Percentiles rank a stretch among this genome's conserved stretches.
These are phyloP conservation scores for Phalacrocorax brasilianus DNA, from an alignment of 2,113 vertebrate species.

Conservation along the genomic window DNA sequence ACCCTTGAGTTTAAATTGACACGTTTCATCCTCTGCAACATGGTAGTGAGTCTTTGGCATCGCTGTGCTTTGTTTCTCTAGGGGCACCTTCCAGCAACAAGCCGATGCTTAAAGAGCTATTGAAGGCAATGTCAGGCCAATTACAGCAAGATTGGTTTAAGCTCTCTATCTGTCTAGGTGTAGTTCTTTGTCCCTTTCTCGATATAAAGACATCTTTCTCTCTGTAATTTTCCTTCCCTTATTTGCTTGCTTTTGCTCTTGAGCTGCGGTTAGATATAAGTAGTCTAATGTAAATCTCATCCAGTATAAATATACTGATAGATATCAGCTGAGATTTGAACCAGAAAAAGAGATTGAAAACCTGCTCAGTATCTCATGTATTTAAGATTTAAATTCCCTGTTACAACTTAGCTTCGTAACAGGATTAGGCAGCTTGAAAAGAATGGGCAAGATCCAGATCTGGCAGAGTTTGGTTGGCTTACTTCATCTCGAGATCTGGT, in stretches of 20 bases:
- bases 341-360: constrained; percentile 32
- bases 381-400: constrained; percentile 49
- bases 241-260: not conserved
- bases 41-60: not conserved
- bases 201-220: constrained; percentile 18
- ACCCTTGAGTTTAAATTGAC: constrained; percentile 28
- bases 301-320: constrained; percentile 17
- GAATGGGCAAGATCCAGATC: constrained; percentile 1
- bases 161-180: constrained; percentile 40
- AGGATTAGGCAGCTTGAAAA: constrained; percentile 57
- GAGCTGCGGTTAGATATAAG: not conserved
- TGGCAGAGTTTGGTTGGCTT: constrained; percentile 35
- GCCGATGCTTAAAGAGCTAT: constrained; percentile 8
- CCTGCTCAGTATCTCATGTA: not conserved
- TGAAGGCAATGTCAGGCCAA: constrained; percentile 39
- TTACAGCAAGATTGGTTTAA: constrained; percentile 48
- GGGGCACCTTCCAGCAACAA: constrained; percentile 38
- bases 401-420: constrained; percentile 53
- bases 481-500: not conserved
- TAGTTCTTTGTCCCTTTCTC: constrained; percentile 20
- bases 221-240: not conserved
- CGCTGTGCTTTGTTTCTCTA: constrained; percentile 23
- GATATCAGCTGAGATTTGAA: constrained; percentile 33
- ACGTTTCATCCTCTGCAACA: not conserved
- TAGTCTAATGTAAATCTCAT: not conserved